Conservation (phyloP, 2,113 vertebrate genomes). For the Anser cygnoides region DNA sequence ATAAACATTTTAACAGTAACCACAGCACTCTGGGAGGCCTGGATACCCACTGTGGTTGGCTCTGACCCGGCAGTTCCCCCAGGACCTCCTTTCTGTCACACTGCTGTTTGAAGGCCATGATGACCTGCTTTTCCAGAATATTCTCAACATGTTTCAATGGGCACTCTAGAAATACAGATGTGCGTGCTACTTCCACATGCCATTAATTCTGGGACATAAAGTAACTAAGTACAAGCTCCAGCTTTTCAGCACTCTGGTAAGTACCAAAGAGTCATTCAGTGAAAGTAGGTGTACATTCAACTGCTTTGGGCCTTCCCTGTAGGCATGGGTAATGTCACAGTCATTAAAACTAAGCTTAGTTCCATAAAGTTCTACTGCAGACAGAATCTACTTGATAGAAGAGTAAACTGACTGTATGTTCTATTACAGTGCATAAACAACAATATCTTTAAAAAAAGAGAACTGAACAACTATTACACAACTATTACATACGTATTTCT, state of each 20-base stretch:
- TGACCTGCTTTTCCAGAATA: not conserved
- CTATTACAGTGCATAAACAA: not conserved
- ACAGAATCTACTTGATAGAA: not conserved
- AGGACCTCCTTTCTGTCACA: not conserved
- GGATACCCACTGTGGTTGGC: not conserved
- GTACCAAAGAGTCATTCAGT: not conserved
- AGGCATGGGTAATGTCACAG: not conserved
- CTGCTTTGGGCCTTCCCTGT: not conserved
- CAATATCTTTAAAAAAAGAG: not conserved
- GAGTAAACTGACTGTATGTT: not conserved
- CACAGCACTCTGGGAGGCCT: not conserved
- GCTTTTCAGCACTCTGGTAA: not conserved
- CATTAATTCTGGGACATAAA: not conserved
- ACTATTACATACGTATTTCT: not conserved
- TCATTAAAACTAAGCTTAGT: not conserved
- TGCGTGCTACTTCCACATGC: not conserved
- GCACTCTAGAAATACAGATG: not conserved
- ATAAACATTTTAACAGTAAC: not conserved
- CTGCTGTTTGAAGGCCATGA: rapidly evolving
- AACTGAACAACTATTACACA: not conserved
- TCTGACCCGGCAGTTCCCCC: not conserved
- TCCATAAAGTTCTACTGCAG: not conserved
- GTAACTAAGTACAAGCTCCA: not conserved
- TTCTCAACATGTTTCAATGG: not conserved
- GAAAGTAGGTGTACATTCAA: not conserved